phyloP scores from a whole-genome alignment of 2,113 vertebrate genomes.

The Chamaea fasciata region DNA sequence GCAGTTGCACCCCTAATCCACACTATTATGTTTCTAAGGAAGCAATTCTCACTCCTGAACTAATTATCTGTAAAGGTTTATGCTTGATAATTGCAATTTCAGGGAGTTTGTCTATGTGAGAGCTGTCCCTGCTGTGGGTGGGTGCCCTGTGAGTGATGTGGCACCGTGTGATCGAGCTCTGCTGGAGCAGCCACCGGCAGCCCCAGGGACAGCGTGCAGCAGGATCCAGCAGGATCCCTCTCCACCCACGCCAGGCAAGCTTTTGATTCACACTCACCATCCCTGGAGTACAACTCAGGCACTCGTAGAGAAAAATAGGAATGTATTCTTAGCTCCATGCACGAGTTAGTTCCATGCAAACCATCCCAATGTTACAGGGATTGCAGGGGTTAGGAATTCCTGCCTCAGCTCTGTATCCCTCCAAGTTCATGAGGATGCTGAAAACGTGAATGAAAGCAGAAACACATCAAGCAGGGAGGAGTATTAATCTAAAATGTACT shows the following conservation, averaged over 20 bases:
- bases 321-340: not conserved
- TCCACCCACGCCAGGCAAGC: not conserved
- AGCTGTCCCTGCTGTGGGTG: not conserved
- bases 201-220: not conserved
- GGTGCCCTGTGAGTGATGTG: not conserved
- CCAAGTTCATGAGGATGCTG: not conserved
- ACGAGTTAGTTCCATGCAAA: not conserved
- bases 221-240: not conserved
- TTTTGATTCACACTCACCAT: not conserved
- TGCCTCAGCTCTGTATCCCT: not conserved
- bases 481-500: not conserved
- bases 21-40: not conserved
- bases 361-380: not conserved
- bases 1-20: not conserved
- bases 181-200: not conserved
- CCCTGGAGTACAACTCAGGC: not conserved
- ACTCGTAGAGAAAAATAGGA: not conserved
- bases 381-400: not conserved
- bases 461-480: not conserved
- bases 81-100: fast-evolving
- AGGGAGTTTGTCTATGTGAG: no score
- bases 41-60: not conserved
- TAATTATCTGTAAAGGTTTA: not conserved
- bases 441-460: not conserved
- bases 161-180: fast-evolving